Base-by-base conservation (phyloP, 2,113 vertebrate species). In the Hirundichthys speculiger region DNA sequence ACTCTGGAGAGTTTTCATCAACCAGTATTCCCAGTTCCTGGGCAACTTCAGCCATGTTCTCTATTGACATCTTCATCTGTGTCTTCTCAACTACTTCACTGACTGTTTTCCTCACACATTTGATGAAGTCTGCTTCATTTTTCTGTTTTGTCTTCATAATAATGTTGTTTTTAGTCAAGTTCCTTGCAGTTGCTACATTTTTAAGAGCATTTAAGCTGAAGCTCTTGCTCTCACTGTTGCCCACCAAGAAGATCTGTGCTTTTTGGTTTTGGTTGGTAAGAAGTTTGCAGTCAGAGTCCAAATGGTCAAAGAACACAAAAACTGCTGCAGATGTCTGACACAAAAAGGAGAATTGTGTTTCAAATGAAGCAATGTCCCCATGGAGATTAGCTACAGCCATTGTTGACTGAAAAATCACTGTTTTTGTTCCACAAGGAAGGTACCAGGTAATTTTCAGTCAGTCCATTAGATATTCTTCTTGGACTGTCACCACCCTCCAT, bases 391-490 rank as follows among this genome's bases (percentile, higher is more conserved):
- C 77, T 54, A 94, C 7, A 38, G 92, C 90, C 2, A 93, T 34
- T 2, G 84, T 27, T 91, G 88, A 65, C 73, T 86, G 57, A 91
- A 92, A 39, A 91, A 38, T 82, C 78, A 11, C 70, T 78, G 68
- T 77, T 85, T 69, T 78, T 77, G 60, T 69, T 21, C 90, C 79
- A 54, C 86, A 75, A 3, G 93, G 93, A 34, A 94, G 90, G 69
- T 79, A 91, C 93, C 93, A 94, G 2, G 83, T 81, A 0, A 94
- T 83, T 73, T n/a, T 94, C 94, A 18, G 91, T 80, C 27, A 95
- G 51, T 12, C 94, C 94, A 59, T 92, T 63, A 3, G 92, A 92
- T 49, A 94, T 93, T 80, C 54, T 86, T 39, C 83, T 86, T 30
- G 84, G 79, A 43, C 77, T 58, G 14, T 90, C 71, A 0, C 82